Evolutionary conservation across 2,888 invertebrate genomes (phyloP).

Genomic region (Oscheius sp.): DNA sequence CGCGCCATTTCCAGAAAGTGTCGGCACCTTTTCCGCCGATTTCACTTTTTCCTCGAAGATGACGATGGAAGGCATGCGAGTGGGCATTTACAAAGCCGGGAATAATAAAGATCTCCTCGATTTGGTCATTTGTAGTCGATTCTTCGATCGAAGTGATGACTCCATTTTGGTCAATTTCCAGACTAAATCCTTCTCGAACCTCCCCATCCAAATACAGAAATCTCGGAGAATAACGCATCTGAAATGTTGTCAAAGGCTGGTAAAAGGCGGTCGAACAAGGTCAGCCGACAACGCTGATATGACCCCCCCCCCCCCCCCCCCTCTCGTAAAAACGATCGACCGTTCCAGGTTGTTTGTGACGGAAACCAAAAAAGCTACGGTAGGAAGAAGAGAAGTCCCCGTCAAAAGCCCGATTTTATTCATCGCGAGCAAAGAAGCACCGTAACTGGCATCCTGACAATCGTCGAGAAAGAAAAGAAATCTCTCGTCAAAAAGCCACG

Average conservation of each 20-base stretch:
- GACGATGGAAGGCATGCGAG: constrained; percentile 68
- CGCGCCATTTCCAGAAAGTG: constrained; percentile 68
- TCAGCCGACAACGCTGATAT: constrained; percentile 6
- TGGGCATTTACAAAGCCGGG: constrained; percentile 68
- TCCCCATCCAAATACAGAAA: constrained; percentile 46
- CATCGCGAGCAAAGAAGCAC: not conserved
- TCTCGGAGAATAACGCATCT: constrained; percentile 15
- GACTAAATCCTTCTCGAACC: constrained; percentile 41
- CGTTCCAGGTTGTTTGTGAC: constrained; percentile 25
- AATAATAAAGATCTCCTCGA: constrained; percentile 37
- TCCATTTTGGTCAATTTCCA: constrained; percentile 37
- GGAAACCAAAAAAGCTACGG: constrained; percentile 8
- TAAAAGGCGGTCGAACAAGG: not conserved
- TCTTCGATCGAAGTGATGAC: constrained; percentile 15
- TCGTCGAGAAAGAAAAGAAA: constrained; percentile 14
- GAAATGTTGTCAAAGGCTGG: not conserved
- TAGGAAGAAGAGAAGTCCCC: constrained; percentile 14
- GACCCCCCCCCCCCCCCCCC: too few species aligned
- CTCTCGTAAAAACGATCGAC: constrained; percentile 1
- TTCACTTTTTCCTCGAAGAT: constrained; percentile 59
- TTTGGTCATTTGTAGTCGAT: not conserved
- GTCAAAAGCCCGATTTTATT: constrained; percentile 13
- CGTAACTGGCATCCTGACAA: constrained; percentile 13
- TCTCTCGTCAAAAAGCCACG: not conserved
- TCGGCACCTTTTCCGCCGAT: constrained; percentile 59